Evolutionary conservation across 1,140 invertebrate species (phyloP).

Genomic region (Rhopalosiphum maidis): DNA sequence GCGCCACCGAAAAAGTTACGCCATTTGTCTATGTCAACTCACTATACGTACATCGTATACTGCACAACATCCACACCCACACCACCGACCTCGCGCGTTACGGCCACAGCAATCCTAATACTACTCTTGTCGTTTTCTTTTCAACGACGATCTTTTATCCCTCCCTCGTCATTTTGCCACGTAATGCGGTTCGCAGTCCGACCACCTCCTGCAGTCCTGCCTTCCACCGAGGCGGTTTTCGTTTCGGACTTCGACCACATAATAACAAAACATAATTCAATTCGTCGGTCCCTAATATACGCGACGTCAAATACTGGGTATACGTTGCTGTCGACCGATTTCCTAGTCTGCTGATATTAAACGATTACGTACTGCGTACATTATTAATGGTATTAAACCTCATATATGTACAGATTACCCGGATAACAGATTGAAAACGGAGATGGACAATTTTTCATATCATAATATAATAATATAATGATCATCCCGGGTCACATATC

Average conservation of each 20-base stretch:
- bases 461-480: background rate
- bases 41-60: background rate
- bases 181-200: background rate
- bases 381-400: too few relatives aligned
- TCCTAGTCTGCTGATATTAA: too few relatives aligned
- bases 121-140: background rate
- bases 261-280: background rate
- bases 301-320: too few relatives aligned
- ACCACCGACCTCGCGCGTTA: too few relatives aligned
- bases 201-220: background rate
- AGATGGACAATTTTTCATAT: background rate
- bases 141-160: background rate
- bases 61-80: background rate
- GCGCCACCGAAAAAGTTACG: conserved; percentile 2
- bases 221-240: background rate
- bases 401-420: background rate
- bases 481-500: background rate
- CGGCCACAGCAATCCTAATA: background rate
- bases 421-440: background rate
- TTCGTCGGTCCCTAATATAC: too few relatives aligned
- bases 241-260: background rate
- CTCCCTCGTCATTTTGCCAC: background rate
- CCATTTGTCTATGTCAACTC: conserved; percentile 39
- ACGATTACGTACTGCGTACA: too few relatives aligned
- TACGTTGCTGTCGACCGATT: too few relatives aligned